phyloP scores from a whole-genome alignment of 2,888 invertebrate genomes.

The Unio delphinus region DNA sequence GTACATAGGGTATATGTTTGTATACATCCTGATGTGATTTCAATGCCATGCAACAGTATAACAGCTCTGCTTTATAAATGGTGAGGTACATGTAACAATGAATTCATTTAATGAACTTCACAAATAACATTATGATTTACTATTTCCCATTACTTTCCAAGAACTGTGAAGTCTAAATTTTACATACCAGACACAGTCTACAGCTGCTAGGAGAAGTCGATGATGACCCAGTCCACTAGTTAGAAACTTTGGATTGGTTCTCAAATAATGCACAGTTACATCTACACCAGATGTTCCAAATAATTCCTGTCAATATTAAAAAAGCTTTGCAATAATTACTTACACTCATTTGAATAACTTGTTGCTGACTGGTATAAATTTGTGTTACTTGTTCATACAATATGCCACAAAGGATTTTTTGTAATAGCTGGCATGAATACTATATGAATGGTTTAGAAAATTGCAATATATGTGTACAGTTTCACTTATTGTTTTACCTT shows the following conservation, averaged over 20 bases:
- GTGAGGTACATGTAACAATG: too few species aligned
- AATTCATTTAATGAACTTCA: too few species aligned
- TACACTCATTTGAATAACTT: too few species aligned
- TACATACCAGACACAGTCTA: conserved; percentile 69
- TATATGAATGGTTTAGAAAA: not conserved
- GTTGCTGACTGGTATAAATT: not conserved
- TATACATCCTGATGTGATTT: too few species aligned
- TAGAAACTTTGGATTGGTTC: conserved; percentile 60
- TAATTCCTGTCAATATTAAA: conserved; percentile 58
- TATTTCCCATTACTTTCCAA: too few species aligned
- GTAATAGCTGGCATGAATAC: not conserved
- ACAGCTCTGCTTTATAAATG: too few species aligned
- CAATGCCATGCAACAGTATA: too few species aligned
- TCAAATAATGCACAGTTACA: conserved; percentile 65
- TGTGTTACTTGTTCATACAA: not conserved
- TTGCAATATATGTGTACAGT: too few species aligned
- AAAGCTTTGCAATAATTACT: too few species aligned
- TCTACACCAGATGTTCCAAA: conserved; percentile 69
- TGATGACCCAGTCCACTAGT: conserved; percentile 70
- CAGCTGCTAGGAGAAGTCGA: conserved; percentile 65
- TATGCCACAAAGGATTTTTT: not conserved
- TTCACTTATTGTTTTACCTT: too few species aligned
- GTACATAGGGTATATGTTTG: too few species aligned
- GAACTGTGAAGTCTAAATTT: not conserved
- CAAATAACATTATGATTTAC: too few species aligned